phyloP scores from a whole-genome alignment of 2,113 vertebrate genomes.

The Pluvianellus socialis region DNA sequence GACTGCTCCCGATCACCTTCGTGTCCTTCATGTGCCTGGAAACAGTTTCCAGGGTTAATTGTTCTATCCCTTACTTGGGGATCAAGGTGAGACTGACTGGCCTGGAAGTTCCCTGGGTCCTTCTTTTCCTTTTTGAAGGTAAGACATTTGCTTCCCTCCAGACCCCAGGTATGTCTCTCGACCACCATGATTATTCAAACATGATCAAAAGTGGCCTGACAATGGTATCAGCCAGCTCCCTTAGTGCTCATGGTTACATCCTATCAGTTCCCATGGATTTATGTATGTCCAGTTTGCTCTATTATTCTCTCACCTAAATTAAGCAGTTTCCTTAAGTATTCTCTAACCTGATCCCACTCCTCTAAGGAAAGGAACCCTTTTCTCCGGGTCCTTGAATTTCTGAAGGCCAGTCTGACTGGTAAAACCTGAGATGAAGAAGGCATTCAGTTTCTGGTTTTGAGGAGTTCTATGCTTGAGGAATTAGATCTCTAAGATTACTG shows the following conservation, averaged over 20 bases:
- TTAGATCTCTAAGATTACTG: not conserved
- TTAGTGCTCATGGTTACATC: not conserved
- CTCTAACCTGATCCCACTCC: not conserved
- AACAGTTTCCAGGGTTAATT: not conserved
- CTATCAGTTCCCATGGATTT: not conserved
- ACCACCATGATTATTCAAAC: not conserved
- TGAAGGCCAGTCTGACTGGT: not conserved
- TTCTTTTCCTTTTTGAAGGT: not conserved
- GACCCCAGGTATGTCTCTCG: not conserved
- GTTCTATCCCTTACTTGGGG: not conserved
- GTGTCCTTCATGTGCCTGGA: not conserved
- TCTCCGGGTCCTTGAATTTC: not conserved
- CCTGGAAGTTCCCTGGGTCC: not conserved
- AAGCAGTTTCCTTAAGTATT: not conserved
- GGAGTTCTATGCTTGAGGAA: not conserved
- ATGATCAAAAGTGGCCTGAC: not conserved
- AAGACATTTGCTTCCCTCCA: not conserved
- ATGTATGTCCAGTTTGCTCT: not conserved
- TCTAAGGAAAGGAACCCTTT: not conserved
- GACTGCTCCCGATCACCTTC: not conserved
- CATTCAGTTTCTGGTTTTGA: not conserved
- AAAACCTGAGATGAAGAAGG: not conserved
- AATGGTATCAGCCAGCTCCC: not conserved
- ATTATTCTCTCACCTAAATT: not conserved
- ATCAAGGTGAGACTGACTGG: not conserved